Evolutionary conservation across 2,888 invertebrate genomes (phyloP).

Genomic region (Acleris holmiana): DNA sequence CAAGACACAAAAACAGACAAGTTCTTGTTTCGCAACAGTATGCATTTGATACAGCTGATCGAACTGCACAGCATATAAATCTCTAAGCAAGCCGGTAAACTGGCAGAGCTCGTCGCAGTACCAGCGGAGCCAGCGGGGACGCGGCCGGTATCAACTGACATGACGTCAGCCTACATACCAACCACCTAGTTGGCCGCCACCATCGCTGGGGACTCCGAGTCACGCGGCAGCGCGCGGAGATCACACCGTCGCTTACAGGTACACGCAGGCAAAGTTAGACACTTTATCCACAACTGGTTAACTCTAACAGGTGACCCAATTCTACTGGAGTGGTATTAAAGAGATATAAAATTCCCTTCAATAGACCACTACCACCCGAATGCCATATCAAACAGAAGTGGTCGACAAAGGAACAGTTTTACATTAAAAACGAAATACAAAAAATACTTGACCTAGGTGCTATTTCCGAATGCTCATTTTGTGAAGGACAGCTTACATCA

Average conservation of each 20-base stretch:
- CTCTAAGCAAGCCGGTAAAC: slow-evolving; percentile 1
- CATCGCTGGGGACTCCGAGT: not conserved
- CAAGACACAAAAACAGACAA: too few species aligned
- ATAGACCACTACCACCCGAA: too few species aligned
- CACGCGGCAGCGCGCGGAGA: slow-evolving; percentile 1
- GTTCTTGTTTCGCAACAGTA: too few species aligned
- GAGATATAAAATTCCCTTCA: slow-evolving; percentile 36
- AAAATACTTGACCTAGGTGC: too few species aligned
- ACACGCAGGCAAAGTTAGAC: slow-evolving; percentile 32
- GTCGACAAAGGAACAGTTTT: slow-evolving; percentile 9
- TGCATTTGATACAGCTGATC: too few species aligned
- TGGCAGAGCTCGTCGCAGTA: slow-evolving; percentile 3
- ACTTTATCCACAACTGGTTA: slow-evolving; percentile 30
- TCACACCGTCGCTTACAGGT: slow-evolving; percentile 11
- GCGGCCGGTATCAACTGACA: not conserved
- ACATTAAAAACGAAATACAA: slow-evolving; percentile 21
- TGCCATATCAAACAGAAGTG: slow-evolving; percentile 7
- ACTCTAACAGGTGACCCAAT: slow-evolving; percentile 24
- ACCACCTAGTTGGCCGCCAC: slow-evolving; percentile 2
- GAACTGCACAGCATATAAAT: too few species aligned
- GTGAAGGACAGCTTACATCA: too few species aligned
- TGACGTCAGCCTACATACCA: too few species aligned
- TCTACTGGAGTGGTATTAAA: slow-evolving; percentile 26
- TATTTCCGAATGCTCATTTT: too few species aligned
- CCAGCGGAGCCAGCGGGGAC: not conserved